Percentiles rank a stretch among this genome's conserved stretches.
phyloP scores from a whole-genome alignment of 2,797 vertebrate species.

The Falco peregrinus region DNA sequence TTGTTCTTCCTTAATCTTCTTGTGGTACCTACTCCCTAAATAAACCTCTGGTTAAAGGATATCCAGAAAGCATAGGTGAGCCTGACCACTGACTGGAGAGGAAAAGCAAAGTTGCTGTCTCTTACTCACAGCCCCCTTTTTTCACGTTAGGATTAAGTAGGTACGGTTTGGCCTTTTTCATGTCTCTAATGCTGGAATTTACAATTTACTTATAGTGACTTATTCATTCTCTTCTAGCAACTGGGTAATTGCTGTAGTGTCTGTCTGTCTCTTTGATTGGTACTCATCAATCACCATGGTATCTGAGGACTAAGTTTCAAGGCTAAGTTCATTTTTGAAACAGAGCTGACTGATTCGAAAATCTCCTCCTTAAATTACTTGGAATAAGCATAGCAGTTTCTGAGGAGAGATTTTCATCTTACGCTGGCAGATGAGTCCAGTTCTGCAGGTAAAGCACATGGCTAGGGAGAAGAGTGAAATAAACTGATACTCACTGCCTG shows the following conservation, averaged over 20 bases:
- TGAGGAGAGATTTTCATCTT: slow-evolving; percentile 15
- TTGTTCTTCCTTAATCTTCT: background rate
- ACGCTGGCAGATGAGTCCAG: background rate
- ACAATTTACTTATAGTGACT: background rate
- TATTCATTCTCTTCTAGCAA: background rate
- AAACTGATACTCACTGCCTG: background rate
- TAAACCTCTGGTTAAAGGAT: background rate
- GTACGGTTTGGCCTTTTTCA: background rate
- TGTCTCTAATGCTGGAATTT: background rate
- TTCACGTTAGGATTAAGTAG: background rate
- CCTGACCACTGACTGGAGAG: background rate
- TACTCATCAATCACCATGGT: background rate
- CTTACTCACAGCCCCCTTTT: background rate
- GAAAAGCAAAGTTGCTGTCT: background rate
- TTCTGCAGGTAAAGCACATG: slow-evolving; percentile 36
- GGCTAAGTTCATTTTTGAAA: slow-evolving; percentile 3
- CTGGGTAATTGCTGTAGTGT: background rate
- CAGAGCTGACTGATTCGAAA: background rate
- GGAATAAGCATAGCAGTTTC: slow-evolving; percentile 15
- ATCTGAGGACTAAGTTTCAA: slow-evolving; percentile 3
- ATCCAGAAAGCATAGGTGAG: background rate
- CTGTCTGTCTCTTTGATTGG: background rate
- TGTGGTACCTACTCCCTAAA: background rate
- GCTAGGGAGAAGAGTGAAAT: slow-evolving; percentile 15
- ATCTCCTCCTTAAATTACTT: slow-evolving; percentile 2